phyloP scores from a whole-genome alignment of 2,797 vertebrate species.

The Tragopan temminckii region DNA sequence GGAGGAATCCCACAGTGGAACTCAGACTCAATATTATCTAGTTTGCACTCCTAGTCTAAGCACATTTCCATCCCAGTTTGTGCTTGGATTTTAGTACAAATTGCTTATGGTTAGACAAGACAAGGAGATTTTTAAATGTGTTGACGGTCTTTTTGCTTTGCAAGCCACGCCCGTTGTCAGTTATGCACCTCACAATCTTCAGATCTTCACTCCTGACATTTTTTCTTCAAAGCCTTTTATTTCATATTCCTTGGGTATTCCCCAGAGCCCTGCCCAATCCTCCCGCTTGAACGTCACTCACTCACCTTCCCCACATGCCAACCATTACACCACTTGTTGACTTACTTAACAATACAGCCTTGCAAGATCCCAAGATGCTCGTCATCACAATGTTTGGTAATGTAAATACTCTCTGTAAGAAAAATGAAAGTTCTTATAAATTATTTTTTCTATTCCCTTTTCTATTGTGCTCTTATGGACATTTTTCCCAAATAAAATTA shows the following conservation, averaged over 20 bases:
- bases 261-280: neutral
- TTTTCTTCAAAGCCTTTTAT: neutral
- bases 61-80: neutral
- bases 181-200: neutral
- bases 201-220: neutral
- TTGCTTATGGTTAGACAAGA: neutral
- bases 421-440: neutral
- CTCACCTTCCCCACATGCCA: neutral
- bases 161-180: neutral
- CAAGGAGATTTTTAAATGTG: neutral
- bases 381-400: neutral
- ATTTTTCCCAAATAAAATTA: fast-evolving
- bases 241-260: slow-evolving; percentile 16
- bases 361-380: neutral
- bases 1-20: neutral
- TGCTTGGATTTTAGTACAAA: slow-evolving; percentile 2
- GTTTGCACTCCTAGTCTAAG: neutral
- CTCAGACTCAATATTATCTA: neutral
- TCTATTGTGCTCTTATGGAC: neutral
- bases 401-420: neutral
- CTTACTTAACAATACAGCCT: neutral
- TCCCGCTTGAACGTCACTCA: fast-evolving
- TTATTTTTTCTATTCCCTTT: neutral
- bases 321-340: neutral
- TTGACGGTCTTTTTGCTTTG: neutral